phyloP scores from a whole-genome alignment of 1,140 invertebrate genomes.

The Cephus cinctus region DNA sequence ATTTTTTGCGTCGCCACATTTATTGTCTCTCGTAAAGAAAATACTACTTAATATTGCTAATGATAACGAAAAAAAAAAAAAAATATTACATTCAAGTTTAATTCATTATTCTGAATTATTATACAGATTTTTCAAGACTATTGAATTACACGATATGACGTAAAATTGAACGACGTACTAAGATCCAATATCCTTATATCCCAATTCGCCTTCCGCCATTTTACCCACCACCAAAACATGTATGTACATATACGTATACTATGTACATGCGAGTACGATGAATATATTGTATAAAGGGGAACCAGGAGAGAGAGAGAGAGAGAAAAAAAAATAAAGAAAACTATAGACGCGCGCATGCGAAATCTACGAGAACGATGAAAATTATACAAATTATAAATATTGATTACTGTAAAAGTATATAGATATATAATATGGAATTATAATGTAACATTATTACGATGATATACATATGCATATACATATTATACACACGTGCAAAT shows the following conservation, averaged over 20 bases:
- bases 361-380: constrained; percentile 8
- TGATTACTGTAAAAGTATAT: constrained; percentile 1
- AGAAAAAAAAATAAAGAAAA: not conserved
- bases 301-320: too few species aligned
- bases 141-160: too few species aligned
- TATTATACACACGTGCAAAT: too few species aligned
- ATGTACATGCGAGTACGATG: too few species aligned
- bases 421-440: constrained; percentile 7
- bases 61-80: not conserved
- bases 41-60: too few species aligned
- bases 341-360: not conserved
- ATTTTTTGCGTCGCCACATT: constrained; percentile 18
- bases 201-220: too few species aligned
- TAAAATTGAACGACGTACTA: too few species aligned
- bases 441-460: constrained; percentile 19
- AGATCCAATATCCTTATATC: too few species aligned
- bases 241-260: too few species aligned
- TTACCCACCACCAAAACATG: too few species aligned
- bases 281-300: constrained; percentile 1
- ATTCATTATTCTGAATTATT: too few species aligned
- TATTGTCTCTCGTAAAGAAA: constrained; percentile 18
- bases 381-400: constrained; percentile 11
- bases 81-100: not conserved
- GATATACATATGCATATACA: constrained; percentile 14
- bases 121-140: constrained; percentile 1